phyloP scores from a whole-genome alignment of 2,113 vertebrate genomes.

The Gorsachius goisagi region DNA sequence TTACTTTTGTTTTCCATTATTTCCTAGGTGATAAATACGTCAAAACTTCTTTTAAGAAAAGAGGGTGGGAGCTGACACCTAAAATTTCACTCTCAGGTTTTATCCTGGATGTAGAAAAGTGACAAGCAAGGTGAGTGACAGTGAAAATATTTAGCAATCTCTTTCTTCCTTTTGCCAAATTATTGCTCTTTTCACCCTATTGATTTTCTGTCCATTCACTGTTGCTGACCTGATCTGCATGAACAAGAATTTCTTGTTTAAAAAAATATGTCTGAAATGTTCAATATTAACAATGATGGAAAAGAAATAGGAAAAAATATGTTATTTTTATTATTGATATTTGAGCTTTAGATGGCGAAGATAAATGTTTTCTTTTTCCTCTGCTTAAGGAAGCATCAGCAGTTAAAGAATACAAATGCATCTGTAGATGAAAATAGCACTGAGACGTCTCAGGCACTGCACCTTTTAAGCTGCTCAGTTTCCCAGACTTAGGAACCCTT shows the following conservation, averaged over 20 bases:
- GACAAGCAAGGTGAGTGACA: not conserved
- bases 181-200: not conserved
- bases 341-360: not conserved
- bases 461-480: not conserved
- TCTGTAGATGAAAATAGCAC: not conserved
- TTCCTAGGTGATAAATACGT: not conserved
- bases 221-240: not conserved
- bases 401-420: not conserved
- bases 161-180: not conserved
- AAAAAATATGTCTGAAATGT: not conserved
- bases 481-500: not conserved
- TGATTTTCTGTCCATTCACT: constrained; percentile 5
- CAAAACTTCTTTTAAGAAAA: not conserved
- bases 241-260: not conserved
- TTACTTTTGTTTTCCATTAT: not conserved
- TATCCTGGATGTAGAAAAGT: not conserved
- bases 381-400: not conserved
- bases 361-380: not conserved
- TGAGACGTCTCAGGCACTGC: not conserved
- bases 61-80: not conserved
- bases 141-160: not conserved
- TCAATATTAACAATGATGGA: not conserved
- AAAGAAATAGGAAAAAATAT: not conserved
- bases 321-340: not conserved
- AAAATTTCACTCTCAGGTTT: not conserved